Evolutionary conservation across 2,888 invertebrate species (phyloP), one percentile per base, ranked within the genome.

Genomic region (Mythimna impura): DNA sequence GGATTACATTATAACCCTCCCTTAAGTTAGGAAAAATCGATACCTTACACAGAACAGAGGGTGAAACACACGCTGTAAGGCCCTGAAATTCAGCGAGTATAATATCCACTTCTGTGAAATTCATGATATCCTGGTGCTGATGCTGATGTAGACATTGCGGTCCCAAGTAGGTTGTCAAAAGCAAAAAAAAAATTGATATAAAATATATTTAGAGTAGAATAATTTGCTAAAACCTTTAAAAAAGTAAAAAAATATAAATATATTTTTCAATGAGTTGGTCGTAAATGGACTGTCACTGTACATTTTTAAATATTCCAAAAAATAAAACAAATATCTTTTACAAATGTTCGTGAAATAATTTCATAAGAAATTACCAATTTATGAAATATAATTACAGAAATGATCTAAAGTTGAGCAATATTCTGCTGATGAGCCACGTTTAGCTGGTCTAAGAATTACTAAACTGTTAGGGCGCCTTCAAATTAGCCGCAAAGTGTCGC

Each of bases 11-110:
- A 20, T 58, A 30, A 52, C 55, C 9, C 17, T 30, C 14, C 12
- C 25, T 52, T 64, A 73, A 60, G 8, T 25, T 43, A 7, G 52
- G 47, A n/a, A 55, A 75, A 66, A 75, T 66, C 76, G 50, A 62
- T 62, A 67, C 30, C 34, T 62, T 67, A 54, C 40, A 22, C 20
- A 43, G 71, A 10, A 22, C 10, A 54, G 22, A 58, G 50, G 22
- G 43, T 52, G 58, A 58, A 47, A 70, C 40, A 61, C 52, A 47
- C 34, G 36, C 40, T 71, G 25, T 52, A 63, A 58, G 57, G n/a
- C 30, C 40, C 57, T 73, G 58, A 73, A 73, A 52, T 63, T 60
- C 57, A 63, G 40, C 25, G 57, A 50, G 57, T 52, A 34, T 40
- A 20, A 58, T 71, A 10, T 25, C 20, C 12, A 47, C 73, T 73